Conservation (phyloP, 2,113 vertebrate species). For the Callipepla californica region DNA sequence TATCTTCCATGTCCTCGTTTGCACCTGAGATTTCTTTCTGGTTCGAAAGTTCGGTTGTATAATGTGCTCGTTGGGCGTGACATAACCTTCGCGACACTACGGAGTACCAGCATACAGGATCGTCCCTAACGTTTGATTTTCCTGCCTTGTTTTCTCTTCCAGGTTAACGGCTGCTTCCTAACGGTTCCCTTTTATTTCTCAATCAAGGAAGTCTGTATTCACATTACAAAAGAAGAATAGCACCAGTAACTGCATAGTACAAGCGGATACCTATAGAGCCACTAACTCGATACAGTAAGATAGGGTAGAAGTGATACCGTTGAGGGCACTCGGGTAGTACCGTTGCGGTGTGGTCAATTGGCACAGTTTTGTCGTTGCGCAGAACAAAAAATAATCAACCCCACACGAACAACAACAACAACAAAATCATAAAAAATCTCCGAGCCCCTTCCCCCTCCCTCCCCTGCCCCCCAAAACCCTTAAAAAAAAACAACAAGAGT, state of each 20-base stretch:
- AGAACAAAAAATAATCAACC: background rate
- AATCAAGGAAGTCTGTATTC: constrained; percentile 89
- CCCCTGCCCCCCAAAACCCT: background rate
- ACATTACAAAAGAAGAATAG: constrained; percentile 94
- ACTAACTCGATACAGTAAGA: constrained; percentile 86
- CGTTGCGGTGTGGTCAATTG: constrained; percentile 66
- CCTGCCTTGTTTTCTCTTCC: background rate
- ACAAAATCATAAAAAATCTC: background rate
- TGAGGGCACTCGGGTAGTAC: constrained; percentile 70
- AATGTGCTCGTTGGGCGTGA: background rate
- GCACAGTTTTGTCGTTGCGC: constrained; percentile 72
- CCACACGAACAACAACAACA: background rate
- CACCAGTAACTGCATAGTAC: constrained; percentile 91
- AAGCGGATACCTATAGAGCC: constrained; percentile 82
- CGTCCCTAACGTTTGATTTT: background rate
- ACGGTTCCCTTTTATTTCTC: constrained; percentile 72
- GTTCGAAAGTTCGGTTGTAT: constrained; percentile 72
- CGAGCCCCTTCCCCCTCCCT: too few species aligned
- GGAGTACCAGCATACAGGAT: constrained; percentile 82
- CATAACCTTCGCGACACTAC: constrained; percentile 57
- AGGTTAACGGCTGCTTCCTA: constrained; percentile 78
- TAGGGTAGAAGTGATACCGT: constrained; percentile 74
- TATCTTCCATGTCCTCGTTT: constrained; percentile 79
- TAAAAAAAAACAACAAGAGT: constrained; percentile 22
- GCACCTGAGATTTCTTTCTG: constrained; percentile 88